Evolutionary conservation across 2,888 invertebrate genomes (phyloP).

Genomic region (Drosophila recens): DNA sequence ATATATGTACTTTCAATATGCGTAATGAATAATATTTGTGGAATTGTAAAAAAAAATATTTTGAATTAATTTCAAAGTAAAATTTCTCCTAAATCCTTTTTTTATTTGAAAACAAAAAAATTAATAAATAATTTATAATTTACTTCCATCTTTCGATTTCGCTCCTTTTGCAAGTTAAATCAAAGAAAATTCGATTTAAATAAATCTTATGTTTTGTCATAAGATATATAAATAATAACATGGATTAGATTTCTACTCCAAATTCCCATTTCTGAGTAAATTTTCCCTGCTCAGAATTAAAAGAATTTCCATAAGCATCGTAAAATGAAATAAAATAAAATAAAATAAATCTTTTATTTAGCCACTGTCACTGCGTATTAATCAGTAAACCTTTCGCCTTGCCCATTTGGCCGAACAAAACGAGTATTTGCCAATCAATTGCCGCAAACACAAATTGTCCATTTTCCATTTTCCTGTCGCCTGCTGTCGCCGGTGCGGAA

Average conservation of each 20-base stretch:
- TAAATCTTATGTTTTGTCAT: not conserved
- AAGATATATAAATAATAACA: not conserved
- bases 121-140: too few species aligned
- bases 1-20: too few species aligned
- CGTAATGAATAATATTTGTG: too few species aligned
- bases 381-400: slow-evolving; percentile 72
- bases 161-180: too few species aligned
- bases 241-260: not conserved
- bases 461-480: slow-evolving; percentile 84
- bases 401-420: slow-evolving; percentile 68
- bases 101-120: too few species aligned
- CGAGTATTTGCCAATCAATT: slow-evolving; percentile 84
- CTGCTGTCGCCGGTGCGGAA: slow-evolving; percentile 78
- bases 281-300: not conserved
- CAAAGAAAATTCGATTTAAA: not conserved
- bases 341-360: slow-evolving; percentile 23
- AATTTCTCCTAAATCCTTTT: too few species aligned
- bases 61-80: too few species aligned
- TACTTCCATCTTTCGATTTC: too few species aligned
- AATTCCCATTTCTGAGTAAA: not conserved
- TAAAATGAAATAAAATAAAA: slow-evolving; percentile 19
- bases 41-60: too few species aligned
- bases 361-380: slow-evolving; percentile 76
- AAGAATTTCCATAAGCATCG: not conserved
- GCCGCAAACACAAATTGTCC: slow-evolving; percentile 85